A percentile compares a stretch with the other conserved stretches of the same genome.
phyloP scores from a whole-genome alignment of 2,888 invertebrate genomes.

The Helobdella robusta region DNA sequence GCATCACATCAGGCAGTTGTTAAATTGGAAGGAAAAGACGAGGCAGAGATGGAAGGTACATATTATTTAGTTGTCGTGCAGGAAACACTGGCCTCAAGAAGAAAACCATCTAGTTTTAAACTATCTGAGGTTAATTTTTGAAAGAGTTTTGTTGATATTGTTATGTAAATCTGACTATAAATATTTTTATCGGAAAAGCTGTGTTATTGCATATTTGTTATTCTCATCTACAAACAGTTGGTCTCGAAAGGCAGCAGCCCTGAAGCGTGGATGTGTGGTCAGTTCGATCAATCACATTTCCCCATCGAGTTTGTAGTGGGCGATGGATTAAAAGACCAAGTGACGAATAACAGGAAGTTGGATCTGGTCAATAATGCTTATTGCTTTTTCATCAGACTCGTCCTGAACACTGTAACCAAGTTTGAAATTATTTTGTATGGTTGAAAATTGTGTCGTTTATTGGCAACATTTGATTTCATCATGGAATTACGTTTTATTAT shows the following conservation, averaged over 20 bases:
- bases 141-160: no score
- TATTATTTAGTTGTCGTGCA: conserved; percentile 7
- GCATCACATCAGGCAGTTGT: no score
- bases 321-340: not conserved
- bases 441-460: no score
- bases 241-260: not conserved
- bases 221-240: conserved; percentile 1
- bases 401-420: no score
- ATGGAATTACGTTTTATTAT: no score
- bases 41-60: not conserved
- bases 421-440: no score
- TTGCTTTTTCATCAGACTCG: conserved; percentile 14
- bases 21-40: not conserved
- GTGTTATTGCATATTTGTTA: no score
- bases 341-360: not conserved
- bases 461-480: no score
- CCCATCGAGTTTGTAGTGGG: conserved; percentile 10
- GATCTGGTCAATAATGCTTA: conserved; percentile 11
- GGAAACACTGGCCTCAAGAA: not conserved
- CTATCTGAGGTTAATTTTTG: no score
- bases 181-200: no score
- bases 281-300: not conserved
- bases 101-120: not conserved
- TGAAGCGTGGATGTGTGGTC: not conserved
- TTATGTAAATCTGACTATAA: no score